Evolutionary conservation across 2,888 invertebrate genomes (phyloP).

Genomic region (Coremacera marginata): DNA sequence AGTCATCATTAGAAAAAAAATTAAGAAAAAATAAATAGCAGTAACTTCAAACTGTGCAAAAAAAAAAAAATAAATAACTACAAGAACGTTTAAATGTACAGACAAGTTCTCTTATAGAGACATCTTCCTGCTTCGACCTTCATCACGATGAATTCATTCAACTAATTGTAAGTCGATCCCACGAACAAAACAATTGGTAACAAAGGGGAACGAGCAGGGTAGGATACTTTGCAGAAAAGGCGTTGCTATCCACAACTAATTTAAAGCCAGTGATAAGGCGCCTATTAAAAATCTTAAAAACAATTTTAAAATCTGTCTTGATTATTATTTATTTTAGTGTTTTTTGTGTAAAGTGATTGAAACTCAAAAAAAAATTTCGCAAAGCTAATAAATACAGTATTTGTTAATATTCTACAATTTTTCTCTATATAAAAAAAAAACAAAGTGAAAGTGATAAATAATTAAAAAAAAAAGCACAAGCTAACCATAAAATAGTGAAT

Average conservation of each 20-base stretch:
- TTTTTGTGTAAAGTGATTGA: neutral
- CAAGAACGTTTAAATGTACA: neutral
- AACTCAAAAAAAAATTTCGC: too few species aligned
- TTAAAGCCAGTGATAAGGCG: constrained; percentile 25
- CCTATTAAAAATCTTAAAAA: neutral
- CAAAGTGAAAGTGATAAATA: constrained; percentile 4
- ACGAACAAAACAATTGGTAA: constrained; percentile 4
- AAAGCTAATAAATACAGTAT: too few species aligned
- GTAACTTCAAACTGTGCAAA: neutral
- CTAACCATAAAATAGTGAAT: neutral
- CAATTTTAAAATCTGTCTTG: neutral
- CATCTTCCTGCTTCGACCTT: constrained; percentile 29
- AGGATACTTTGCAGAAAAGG: constrained; percentile 49
- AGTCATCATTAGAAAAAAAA: neutral
- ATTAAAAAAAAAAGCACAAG: neutral
- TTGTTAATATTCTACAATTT: neutral
- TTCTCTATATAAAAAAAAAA: neutral
- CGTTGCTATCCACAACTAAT: constrained; percentile 43
- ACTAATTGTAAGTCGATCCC: constrained; percentile 32
- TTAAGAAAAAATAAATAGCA: neutral
- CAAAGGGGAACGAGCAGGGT: constrained; percentile 1
- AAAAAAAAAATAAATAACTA: neutral
- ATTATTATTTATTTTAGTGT: neutral
- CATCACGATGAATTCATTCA: constrained; percentile 35
- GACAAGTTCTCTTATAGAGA: constrained; percentile 12